Evolutionary conservation across 1,140 invertebrate genomes (phyloP), one percentile per base, ranked within the genome.

Genomic region (Philotrypesis tridentata): DNA sequence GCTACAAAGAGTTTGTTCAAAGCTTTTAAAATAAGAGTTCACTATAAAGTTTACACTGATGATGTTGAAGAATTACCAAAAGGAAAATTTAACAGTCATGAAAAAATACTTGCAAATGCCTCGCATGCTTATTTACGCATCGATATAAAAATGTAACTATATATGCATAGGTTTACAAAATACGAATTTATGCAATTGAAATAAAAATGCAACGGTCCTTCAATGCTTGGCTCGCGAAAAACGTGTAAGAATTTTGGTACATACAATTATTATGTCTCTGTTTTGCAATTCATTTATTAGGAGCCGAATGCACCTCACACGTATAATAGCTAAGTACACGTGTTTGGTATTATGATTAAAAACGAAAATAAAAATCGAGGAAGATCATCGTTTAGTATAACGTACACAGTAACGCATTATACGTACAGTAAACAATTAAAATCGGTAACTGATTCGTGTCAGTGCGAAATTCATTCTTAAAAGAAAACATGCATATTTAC

Each of bases 341-440:
- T 23, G 11, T 23, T 14, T 71, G 11, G n/a, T 17, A 25, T 40
- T 25, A 4, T 23, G 7, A 55, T 71, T 6, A 60, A 40, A 78
- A 79, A 71, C 27, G 21, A 29, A 29, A 63, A 63, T 29, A 74
- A 67, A 48, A 23, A 80, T 72, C 43, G 31, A 81, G 73, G 43
- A 81, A 70, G 63, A 81, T 76, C 63, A 75, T 81, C 31, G 37
- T 14, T 43, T 67, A 60, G 31, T 74, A 27, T 12, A 76, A 75
- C 25, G 31, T 80, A 74, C 23, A 80, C 31, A 74, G 12, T 80
- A 80, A 63, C 33, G 21, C 43, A 43, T 72, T 14, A 63, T 72
- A 40, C 68, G 55, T 72, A 72, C 33, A 25, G 67, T 74, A 74
- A 81, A 81, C 37, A 81, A 76, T 75, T 67, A 76, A 68, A 76